A percentile compares a stretch with the other conserved stretches of the same genome.
Evolutionary conservation across 2,888 invertebrate genomes (phyloP).

Genomic region (Heliconius erato): DNA sequence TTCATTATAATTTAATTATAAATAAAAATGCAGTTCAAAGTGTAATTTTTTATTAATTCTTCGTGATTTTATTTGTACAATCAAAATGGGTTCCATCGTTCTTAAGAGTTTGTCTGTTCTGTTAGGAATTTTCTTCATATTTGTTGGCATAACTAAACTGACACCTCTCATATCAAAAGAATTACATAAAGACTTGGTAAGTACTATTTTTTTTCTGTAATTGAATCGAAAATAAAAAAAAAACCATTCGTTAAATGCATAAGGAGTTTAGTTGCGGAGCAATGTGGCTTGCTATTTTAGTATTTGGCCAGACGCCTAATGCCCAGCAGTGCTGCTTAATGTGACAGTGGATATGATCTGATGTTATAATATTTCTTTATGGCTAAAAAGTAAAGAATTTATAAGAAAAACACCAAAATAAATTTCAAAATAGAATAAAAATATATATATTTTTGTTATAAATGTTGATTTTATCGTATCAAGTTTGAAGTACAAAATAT

Average conservation of each 20-base stretch:
- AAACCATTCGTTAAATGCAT: slow-evolving; percentile 73
- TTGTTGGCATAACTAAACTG: slow-evolving; percentile 96
- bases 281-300: slow-evolving; percentile 81
- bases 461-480: neutral
- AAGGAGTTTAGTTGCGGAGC: slow-evolving; percentile 78
- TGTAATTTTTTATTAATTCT: slow-evolving; percentile 16
- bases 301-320: slow-evolving; percentile 85
- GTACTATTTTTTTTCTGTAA: slow-evolving; percentile 60
- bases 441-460: neutral
- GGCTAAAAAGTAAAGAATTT: neutral
- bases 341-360: slow-evolving; percentile 64
- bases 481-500: neutral
- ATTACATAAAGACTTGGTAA: slow-evolving; percentile 98
- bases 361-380: slow-evolving; percentile 34
- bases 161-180: slow-evolving; percentile 97
- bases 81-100: slow-evolving; percentile 89
- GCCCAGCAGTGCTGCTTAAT: slow-evolving; percentile 71
- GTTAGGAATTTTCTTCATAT: slow-evolving; percentile 97
- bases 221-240: slow-evolving; percentile 58
- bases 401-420: neutral
- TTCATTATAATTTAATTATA: neutral
- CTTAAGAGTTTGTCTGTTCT: slow-evolving; percentile 96
- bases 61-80: slow-evolving; percentile 15
- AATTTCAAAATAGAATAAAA: neutral
- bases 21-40: slow-evolving; percentile 12